These are phyloP conservation scores for Drosophila biarmipes DNA, from an alignment of 1,140 invertebrate genomes.

Conservation along the genomic window DNA sequence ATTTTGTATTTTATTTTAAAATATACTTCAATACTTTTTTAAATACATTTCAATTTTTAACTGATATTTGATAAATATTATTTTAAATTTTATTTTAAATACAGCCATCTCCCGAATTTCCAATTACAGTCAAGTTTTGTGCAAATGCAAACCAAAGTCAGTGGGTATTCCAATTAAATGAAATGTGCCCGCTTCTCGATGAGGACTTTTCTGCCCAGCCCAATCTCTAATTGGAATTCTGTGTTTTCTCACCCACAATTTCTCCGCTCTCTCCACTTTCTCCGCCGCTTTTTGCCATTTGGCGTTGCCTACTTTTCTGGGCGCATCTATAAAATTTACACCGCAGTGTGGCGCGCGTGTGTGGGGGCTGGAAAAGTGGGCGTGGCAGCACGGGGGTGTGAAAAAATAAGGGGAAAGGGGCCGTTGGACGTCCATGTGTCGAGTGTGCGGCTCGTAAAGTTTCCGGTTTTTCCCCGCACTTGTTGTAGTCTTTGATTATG, in stretches of 20 bases:
- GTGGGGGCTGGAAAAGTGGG: constrained; percentile 14
- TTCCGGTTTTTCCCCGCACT: constrained; percentile 40
- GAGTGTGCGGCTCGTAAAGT: constrained; percentile 66
- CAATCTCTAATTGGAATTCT: constrained; percentile 43
- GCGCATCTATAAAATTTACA: constrained; percentile 72
- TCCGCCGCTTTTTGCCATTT: constrained; percentile 34
- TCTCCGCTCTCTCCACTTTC: constrained; percentile 5
- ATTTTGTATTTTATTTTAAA: too few relatives aligned
- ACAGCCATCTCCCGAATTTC: constrained; percentile 3
- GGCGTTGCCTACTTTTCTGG: constrained; percentile 70
- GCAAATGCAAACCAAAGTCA: constrained; percentile 2
- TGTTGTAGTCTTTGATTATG: constrained; percentile 63
- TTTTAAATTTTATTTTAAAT: background rate
- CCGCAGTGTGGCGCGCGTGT: constrained; percentile 41
- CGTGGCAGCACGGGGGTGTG: background rate
- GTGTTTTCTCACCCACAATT: constrained; percentile 26
- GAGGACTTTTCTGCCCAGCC: constrained; percentile 7
- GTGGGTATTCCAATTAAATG: constrained; percentile 34
- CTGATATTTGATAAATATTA: too few relatives aligned
- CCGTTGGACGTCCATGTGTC: constrained; percentile 41
- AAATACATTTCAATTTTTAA: too few relatives aligned
- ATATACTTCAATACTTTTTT: too few relatives aligned
- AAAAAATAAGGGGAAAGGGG: background rate
- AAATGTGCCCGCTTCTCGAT: constrained; percentile 10
- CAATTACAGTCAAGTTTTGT: constrained; percentile 32